Evolutionary conservation across 2,797 vertebrate genomes (phyloP), one percentile per base, ranked within the genome.

Genomic region (Steatocranus sp.): DNA sequence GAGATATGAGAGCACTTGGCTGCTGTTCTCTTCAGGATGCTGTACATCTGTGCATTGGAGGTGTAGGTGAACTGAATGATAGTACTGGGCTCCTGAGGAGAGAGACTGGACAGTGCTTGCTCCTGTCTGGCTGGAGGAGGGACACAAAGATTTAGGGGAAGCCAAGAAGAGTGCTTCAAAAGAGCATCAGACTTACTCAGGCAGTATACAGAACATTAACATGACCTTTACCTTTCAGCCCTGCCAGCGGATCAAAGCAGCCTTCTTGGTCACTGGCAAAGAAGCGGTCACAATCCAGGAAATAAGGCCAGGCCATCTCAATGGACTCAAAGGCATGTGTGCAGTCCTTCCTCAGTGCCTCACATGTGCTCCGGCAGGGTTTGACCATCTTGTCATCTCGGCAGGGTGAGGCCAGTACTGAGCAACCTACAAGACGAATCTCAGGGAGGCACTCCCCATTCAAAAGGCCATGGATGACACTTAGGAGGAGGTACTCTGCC

Each of bases 231-330:
- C 98, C 97, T 96, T 93, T 96, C 78, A 99, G 92, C 48, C 93
- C 94, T 49, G 94, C 96, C 90, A 99, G 89, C 0, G 99, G 98
- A 87, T 99, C 97, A 5, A 96, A 97, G 93, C 99, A 99, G 20
- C 97, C 97, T 81, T 99, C 98, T 1, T 96, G 94, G 1, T 96
- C 94, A 0, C 95, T 91, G 0, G 95, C 96, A 0, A 99, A 99
- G 93, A 99, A 99, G 63, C 94, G 97, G 75, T 97, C 95, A 0
- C 99, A 99, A 87, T 99, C 98, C 7, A 99, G 93, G 88, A 99
- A 99, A 91, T 99, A 99, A 25, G 99, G 99, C 99, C 99, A 99
- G 79, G 98, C 98, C 99, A 99, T 99, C 32, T 97, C 95, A 9
- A 99, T 99, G 36, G 95, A 94, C 18, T 99, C 97, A 18, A 99